These are phyloP conservation scores for Noctua janthe DNA, from an alignment of 2,888 invertebrate species.

Conservation along the genomic window DNA sequence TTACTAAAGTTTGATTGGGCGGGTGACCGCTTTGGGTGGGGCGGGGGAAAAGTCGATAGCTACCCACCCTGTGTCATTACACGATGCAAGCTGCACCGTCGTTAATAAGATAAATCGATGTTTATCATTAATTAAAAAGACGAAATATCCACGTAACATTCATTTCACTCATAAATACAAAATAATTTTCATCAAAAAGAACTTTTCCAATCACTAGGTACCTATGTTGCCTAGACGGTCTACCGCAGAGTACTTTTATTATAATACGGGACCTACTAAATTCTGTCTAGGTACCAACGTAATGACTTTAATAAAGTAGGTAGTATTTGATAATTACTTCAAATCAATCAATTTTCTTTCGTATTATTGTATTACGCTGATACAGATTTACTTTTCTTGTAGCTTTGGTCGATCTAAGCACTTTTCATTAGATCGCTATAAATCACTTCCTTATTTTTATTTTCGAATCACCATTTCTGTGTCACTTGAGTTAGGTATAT, in stretches of 20 bases:
- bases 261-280: neutral
- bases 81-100: slow-evolving; percentile 85
- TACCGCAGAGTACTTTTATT: too few species aligned
- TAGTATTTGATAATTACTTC: neutral
- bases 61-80: slow-evolving; percentile 81
- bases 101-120: slow-evolving; percentile 69
- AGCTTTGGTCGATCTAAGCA: neutral
- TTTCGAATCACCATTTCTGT: neutral
- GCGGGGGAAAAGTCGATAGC: slow-evolving; percentile 87
- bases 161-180: neutral
- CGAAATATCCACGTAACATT: neutral
- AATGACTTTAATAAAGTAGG: neutral
- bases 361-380: neutral
- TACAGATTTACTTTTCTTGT: neutral
- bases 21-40: slow-evolving; percentile 76
- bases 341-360: neutral
- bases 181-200: neutral
- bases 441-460: neutral
- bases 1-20: slow-evolving; percentile 82
- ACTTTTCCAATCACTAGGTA: neutral
- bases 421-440: neutral
- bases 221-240: neutral
- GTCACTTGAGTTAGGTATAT: neutral
- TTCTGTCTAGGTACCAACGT: neutral
- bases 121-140: slow-evolving; percentile 3